phyloP scores from a whole-genome alignment of 2,113 vertebrate species.

The Anhinga rufa region DNA sequence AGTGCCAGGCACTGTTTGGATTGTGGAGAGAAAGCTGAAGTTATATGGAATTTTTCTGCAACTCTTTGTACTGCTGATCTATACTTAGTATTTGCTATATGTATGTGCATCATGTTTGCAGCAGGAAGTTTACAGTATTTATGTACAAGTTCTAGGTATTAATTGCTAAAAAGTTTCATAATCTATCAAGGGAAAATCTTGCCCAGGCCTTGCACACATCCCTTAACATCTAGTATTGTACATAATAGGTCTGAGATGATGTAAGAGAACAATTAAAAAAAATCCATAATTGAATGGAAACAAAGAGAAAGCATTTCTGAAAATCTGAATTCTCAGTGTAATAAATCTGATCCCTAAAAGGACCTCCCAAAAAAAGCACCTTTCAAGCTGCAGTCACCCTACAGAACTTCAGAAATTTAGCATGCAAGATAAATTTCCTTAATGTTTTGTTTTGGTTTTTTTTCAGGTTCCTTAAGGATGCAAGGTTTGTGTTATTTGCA shows the following conservation, averaged over 20 bases:
- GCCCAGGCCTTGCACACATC: background rate
- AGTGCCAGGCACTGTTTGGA: background rate
- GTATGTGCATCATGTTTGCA: background rate
- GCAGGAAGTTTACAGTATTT: background rate
- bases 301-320: fast-evolving
- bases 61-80: background rate
- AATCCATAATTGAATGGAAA: fast-evolving
- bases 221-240: background rate
- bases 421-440: background rate
- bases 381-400: background rate
- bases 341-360: background rate
- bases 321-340: background rate
- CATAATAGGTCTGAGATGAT: background rate
- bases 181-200: background rate
- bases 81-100: background rate
- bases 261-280: background rate
- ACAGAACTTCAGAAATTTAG: background rate
- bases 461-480: background rate
- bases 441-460: background rate
- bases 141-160: background rate
- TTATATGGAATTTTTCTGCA: background rate
- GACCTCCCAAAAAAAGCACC: background rate
- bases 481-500: background rate
- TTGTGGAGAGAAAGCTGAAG: background rate
- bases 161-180: background rate